phyloP scores from a whole-genome alignment of 2,797 vertebrate species.

The Coracias cyanogaster region DNA sequence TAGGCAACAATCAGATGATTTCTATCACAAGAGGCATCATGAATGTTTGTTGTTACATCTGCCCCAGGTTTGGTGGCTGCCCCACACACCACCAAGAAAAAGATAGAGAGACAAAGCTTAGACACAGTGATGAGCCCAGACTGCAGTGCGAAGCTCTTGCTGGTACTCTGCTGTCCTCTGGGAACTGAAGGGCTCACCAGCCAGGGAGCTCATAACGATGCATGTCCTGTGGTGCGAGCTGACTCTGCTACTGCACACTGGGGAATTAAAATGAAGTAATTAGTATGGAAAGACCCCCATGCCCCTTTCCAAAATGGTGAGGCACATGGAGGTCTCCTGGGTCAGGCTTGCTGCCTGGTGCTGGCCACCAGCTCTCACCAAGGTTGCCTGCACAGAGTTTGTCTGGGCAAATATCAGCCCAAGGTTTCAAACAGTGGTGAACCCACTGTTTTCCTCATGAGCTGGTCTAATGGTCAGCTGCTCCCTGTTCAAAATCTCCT shows the following conservation, averaged over 20 bases:
- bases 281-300: not conserved
- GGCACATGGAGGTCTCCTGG: not conserved
- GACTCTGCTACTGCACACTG: accelerated
- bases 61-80: not conserved
- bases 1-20: not conserved
- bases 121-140: not conserved
- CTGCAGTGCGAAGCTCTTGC: accelerated
- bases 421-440: not conserved
- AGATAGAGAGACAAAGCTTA: not conserved
- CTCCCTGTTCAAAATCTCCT: not conserved
- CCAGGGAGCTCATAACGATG: accelerated
- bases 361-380: not conserved
- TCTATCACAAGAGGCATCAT: not conserved
- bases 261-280: not conserved
- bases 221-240: not conserved
- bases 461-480: not conserved
- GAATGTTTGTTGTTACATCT: not conserved
- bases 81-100: not conserved
- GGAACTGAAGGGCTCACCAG: not conserved
- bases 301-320: accelerated
- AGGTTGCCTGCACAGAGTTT: not conserved
- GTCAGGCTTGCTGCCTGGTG: accelerated
- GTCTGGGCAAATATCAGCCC: not conserved
- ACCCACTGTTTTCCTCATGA: not conserved
- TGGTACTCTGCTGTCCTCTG: not conserved